Base-by-base conservation (phyloP, 2,113 vertebrate genomes). In the Sula dactylatra region DNA sequence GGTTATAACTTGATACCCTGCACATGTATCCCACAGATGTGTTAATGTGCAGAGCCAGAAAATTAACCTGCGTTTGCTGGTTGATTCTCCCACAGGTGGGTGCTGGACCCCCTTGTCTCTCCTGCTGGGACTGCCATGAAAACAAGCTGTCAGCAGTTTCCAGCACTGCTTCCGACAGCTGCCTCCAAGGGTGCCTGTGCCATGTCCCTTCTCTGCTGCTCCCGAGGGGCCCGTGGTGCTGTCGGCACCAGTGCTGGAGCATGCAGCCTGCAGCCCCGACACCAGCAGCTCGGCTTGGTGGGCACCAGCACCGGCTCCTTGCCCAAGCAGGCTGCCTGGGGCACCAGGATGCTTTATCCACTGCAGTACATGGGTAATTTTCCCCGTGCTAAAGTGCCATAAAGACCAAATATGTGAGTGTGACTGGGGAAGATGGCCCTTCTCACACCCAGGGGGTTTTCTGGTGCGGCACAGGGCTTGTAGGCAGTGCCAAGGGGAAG, bases 361-460 rank as follows among this genome's bases (percentile, higher is more conserved):
- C 45, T 42, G 45, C 65, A 47, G 47, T 13, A 21, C 5, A 5
- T 29, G 13, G 36, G 26, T 56, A 1, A 40, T 77, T 42, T 67
- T 71, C n/a, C 8, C 56, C 2, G 4, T 34, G 31, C 56, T 72
- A 2, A 86, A 69, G 16, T 6, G 6, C 44, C 13, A 2, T 38
- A 22, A 86, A 71, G 72, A 42, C 36, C 49, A 69, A 42, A 42
- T 0, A 2, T 47, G 11, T 67, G 54, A 50, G 34, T n/a, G 12
- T 67, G 54, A 50, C 24, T n/a, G n/a, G 49, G 40, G n/a, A 55
- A 67, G 62, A 50, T 25, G 47, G 13, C 19, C 20, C 38, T 64
- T 83, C 19, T 42, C 27, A 20, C 2, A 1, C 5, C 20, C 0
- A 0, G 26, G 20, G 26, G 4, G 7, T 11, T 54, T 65, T 13